Conservation (phyloP, 2,888 invertebrate species). For the Globia sparganii region DNA sequence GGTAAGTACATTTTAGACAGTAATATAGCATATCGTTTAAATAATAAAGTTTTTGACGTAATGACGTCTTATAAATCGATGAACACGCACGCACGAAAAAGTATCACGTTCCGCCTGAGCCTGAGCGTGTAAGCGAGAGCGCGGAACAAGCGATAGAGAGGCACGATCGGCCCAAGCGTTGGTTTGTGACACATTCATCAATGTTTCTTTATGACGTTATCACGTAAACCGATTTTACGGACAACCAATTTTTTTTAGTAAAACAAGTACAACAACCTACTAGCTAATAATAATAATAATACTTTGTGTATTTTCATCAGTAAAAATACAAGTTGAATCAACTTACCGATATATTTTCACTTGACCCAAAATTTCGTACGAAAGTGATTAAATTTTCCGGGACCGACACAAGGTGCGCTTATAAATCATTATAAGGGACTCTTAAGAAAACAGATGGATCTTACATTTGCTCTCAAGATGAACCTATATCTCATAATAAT, state of each 20-base stretch:
- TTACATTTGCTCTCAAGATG: constrained; percentile 37
- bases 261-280: neutral
- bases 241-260: too few species aligned
- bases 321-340: neutral
- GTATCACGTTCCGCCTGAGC: too few species aligned
- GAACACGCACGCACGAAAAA: too few species aligned
- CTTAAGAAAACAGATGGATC: constrained; percentile 52
- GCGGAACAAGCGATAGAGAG: too few species aligned
- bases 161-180: too few species aligned
- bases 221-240: too few species aligned
- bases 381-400: constrained; percentile 38
- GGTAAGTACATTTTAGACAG: neutral
- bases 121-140: too few species aligned
- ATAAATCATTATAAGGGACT: constrained; percentile 48
- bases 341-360: neutral
- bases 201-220: too few species aligned
- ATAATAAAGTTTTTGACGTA: too few species aligned
- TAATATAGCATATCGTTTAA: neutral
- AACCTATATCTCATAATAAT: constrained; percentile 48
- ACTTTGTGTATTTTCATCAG: neutral
- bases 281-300: too few species aligned
- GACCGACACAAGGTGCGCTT: constrained; percentile 25
- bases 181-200: too few species aligned
- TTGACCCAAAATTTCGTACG: neutral
- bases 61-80: too few species aligned